Percentiles rank a stretch among this genome's conserved stretches.
These are phyloP conservation scores for Notolepis coatsorum DNA, from an alignment of 2,797 vertebrate genomes.

Conservation along the genomic window DNA sequence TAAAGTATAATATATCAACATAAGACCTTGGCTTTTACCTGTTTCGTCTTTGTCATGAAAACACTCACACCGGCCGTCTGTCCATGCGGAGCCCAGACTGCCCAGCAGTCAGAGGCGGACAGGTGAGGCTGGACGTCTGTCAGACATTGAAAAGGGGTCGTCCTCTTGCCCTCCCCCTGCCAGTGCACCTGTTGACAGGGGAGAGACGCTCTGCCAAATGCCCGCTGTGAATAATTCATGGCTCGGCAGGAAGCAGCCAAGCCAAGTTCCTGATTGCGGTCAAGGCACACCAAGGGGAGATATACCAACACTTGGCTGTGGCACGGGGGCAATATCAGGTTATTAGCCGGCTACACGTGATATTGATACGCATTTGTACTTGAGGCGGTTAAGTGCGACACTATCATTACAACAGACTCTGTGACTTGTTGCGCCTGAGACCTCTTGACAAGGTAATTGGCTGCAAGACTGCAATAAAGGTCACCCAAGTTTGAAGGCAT, in stretches of 20 bases:
- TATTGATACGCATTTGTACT: not conserved
- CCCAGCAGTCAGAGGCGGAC: conserved; percentile 30
- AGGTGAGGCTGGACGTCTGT: conserved; percentile 32
- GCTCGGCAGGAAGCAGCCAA: conserved; percentile 24
- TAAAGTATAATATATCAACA: too few species aligned
- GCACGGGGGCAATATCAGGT: not conserved
- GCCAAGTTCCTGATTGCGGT: conserved; percentile 23
- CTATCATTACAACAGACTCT: too few species aligned
- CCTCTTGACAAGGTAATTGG: too few species aligned
- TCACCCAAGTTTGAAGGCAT: too few species aligned
- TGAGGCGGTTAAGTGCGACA: too few species aligned
- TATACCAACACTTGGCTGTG: conserved; percentile 26
- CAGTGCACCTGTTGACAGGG: conserved; percentile 40
- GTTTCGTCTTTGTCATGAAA: not conserved
- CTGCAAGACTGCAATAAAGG: too few species aligned
- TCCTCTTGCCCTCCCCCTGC: conserved; percentile 28
- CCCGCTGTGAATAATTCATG: conserved; percentile 65
- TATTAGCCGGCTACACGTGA: not conserved
- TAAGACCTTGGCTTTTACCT: conserved; percentile 6
- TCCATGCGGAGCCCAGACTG: not conserved
- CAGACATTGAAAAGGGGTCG: conserved; percentile 37
- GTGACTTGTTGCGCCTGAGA: too few species aligned
- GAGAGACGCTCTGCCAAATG: conserved; percentile 57
- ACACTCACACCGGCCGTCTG: not conserved
- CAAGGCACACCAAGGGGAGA: conserved; percentile 58